A percentile compares a stretch with the other conserved stretches of the same genome.
Evolutionary conservation across 2,888 invertebrate genomes (phyloP).

Genomic region (Alcis repandata): DNA sequence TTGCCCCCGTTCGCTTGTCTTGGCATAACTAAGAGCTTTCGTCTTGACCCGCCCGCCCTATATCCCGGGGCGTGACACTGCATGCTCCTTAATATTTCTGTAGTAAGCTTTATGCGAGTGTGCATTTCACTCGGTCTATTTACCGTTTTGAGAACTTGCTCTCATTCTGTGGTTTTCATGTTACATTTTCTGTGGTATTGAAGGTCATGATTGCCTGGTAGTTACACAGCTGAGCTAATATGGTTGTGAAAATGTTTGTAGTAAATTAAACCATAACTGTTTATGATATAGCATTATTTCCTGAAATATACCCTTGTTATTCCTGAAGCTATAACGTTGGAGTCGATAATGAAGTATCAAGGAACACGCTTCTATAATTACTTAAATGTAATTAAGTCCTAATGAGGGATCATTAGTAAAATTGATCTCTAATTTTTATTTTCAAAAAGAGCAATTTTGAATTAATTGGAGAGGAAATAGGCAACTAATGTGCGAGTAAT

Average conservation of each 20-base stretch:
- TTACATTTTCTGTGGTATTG: background rate
- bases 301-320: too few species aligned
- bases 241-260: background rate
- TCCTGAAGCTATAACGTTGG: too few species aligned
- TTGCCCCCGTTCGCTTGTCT: conserved; percentile 70
- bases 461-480: conserved; percentile 5
- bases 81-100: conserved; percentile 55
- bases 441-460: background rate
- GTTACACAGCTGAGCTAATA: background rate
- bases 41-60: conserved; percentile 76
- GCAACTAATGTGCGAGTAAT: background rate
- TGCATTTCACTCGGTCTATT: conserved; percentile 16
- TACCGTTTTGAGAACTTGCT: background rate
- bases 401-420: background rate
- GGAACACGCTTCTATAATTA: too few species aligned
- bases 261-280: too few species aligned
- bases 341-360: too few species aligned
- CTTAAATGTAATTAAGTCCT: too few species aligned
- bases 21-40: conserved; percentile 75
- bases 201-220: background rate
- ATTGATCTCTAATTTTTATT: background rate
- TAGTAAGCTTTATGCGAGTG: conserved; percentile 32
- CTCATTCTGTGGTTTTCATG: background rate
- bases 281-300: too few species aligned
- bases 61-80: conserved; percentile 69